Percentiles rank a stretch among this genome's conserved stretches.
These are phyloP conservation scores for Cyclophora punctaria DNA, from an alignment of 2,888 invertebrate genomes.

Conservation along the genomic window DNA sequence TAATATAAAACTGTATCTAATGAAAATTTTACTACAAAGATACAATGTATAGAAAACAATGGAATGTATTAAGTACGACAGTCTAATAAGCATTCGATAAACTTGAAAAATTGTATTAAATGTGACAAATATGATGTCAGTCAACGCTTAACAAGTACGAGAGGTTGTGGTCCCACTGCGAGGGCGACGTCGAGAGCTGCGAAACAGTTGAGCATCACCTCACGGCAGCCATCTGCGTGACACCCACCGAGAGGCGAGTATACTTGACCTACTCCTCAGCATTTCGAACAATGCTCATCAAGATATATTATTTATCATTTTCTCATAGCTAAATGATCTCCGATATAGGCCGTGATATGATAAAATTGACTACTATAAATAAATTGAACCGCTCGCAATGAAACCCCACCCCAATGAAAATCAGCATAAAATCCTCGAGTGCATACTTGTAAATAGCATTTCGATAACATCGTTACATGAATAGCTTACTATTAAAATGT, in stretches of 20 bases:
- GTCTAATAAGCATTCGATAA: conserved; percentile 59
- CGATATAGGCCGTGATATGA: not conserved
- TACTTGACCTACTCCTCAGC: too few species aligned
- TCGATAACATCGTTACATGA: conserved; percentile 34
- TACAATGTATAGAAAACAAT: conserved; percentile 56
- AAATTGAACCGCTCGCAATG: conserved; percentile 22
- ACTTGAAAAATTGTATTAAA: conserved; percentile 33
- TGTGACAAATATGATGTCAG: conserved; percentile 60
- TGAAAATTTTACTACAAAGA: conserved; percentile 43
- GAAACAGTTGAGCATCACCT: not conserved
- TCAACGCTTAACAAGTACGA: conserved; percentile 51
- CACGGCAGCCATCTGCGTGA: too few species aligned
- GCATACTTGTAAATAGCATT: conserved; percentile 47
- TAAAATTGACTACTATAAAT: not conserved
- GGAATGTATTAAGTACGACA: conserved; percentile 72
- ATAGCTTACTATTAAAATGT: conserved; percentile 48
- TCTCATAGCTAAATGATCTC: not conserved
- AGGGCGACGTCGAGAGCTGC: conserved; percentile 8
- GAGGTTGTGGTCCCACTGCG: conserved; percentile 32
- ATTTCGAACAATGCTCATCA: too few species aligned
- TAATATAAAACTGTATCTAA: conserved; percentile 45
- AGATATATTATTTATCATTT: too few species aligned
- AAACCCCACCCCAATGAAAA: conserved; percentile 32
- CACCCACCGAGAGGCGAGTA: too few species aligned
- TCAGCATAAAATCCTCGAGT: conserved; percentile 54